Percentiles rank a stretch among this genome's conserved stretches.
These are phyloP conservation scores for Eupeodes latifasciatus DNA, from an alignment of 2,888 invertebrate genomes.

Conservation along the genomic window DNA sequence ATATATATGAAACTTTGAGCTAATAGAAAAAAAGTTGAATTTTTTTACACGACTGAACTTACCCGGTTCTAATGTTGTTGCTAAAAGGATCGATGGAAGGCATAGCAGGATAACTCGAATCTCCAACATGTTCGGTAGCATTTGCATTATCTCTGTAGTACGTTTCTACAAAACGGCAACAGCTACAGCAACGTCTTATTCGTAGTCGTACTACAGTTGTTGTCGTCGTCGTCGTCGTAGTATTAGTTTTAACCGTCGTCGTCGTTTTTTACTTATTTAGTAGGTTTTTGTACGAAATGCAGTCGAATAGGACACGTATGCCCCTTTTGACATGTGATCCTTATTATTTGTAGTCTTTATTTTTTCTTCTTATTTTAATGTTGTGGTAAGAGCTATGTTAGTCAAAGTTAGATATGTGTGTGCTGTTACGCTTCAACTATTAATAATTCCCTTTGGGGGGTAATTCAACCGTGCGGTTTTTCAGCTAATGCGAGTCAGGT, in stretches of 20 bases:
- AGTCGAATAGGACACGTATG: constrained; percentile 62
- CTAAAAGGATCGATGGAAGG: constrained; percentile 84
- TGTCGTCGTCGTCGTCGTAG: not conserved
- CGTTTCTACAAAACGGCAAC: constrained; percentile 32
- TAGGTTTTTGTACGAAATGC: constrained; percentile 60
- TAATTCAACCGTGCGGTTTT: constrained; percentile 10
- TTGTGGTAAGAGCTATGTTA: constrained; percentile 26
- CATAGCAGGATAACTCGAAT: constrained; percentile 84
- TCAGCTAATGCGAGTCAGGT: constrained; percentile 21
- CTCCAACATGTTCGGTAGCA: constrained; percentile 84
- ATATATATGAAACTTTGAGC: not conserved
- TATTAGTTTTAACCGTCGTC: not conserved
- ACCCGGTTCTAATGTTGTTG: constrained; percentile 84
- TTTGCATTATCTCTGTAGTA: constrained; percentile 79
- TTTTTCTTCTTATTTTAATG: not conserved
- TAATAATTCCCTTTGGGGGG: constrained; percentile 28
- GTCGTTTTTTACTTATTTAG: constrained; percentile 45
- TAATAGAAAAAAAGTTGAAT: constrained; percentile 6
- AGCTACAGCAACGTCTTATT: not conserved
- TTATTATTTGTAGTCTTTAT: constrained; percentile 34
- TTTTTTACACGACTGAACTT: constrained; percentile 75
- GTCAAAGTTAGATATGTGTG: constrained; percentile 61
- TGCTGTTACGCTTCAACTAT: constrained; percentile 56
- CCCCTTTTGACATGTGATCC: constrained; percentile 71
- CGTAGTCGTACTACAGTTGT: not conserved